Evolutionary conservation across 2,888 invertebrate species (phyloP), one percentile per base, ranked within the genome.

Genomic region (Dimorphilus gyrociliatus): DNA sequence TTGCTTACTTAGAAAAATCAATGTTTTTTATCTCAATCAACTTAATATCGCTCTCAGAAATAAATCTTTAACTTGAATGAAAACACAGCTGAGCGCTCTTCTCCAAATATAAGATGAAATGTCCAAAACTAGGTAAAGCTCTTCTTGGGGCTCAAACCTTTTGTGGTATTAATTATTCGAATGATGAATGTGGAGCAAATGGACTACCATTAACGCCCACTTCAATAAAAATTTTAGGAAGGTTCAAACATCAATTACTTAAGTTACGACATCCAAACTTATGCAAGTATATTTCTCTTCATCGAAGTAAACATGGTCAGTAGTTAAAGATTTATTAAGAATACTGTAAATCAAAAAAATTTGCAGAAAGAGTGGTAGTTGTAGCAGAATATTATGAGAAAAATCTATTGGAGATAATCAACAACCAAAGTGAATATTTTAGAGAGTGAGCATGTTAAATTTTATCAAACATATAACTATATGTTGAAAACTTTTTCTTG

Each of bases 121-220:
- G n/a, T n/a, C n/a, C n/a, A n/a, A n/a, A n/a, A n/a, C 21, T 59
- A 12, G 56, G 54, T n/a, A 47, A 50, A 30, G 58, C 58, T 15
- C 47, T 57, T 29, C 50, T 90, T 54, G 82, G 81, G n/a, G 81
- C 82, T 4, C 74, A 76, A 48, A 88, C 88, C 15, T 86, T 81
- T 61, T 84, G 85, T 62, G 88, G 88, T 0, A 78, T 77, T 51
- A 75, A 77, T 50, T 85, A 88, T 60, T 80, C 81, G 8, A 56
- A 55, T 45, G 62, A 61, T 37, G 52, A 59, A 30, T 92, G 90
- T 62, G 90, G 90, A 7, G 82, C 81, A 43, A 94, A 94, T 66
- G 92, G 94, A 1, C 66, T 94, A 27, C 94, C 94, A 0, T 67
- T 92, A 14, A 92, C 92, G 1, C 90, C 92, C 2, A 90, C 92